Evolutionary conservation across 1,140 invertebrate species (phyloP).

Genomic region (Sycophaga agraensis): DNA sequence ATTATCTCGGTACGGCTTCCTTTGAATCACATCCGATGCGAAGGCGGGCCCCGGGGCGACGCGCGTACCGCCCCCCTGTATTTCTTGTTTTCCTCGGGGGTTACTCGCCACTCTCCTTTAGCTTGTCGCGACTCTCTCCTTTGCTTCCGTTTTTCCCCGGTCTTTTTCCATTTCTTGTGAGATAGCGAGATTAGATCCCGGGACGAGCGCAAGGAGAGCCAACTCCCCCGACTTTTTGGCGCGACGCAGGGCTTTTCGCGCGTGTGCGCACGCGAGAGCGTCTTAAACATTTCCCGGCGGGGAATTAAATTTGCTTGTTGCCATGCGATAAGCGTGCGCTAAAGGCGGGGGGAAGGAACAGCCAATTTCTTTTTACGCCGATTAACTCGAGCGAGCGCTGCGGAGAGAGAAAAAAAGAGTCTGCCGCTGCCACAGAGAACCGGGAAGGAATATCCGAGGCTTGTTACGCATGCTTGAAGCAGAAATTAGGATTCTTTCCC

Average conservation of each 20-base stretch:
- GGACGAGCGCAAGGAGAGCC: constrained; percentile 10
- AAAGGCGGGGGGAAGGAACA: neutral
- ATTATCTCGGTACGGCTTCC: constrained; percentile 10
- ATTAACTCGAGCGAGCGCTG: constrained; percentile 2
- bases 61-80: neutral
- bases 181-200: constrained; percentile 17
- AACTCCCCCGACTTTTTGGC: constrained; percentile 23
- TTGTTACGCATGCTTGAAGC: neutral
- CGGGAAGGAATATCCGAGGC: neutral
- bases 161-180: constrained; percentile 13
- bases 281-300: neutral
- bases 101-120: neutral
- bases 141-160: neutral
- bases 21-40: neutral
- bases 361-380: constrained; percentile 20
- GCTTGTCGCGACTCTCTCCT: neutral
- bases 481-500: constrained; percentile 4
- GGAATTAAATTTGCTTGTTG: constrained; percentile 26
- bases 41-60: neutral
- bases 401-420: neutral
- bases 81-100: neutral
- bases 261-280: too few species aligned
- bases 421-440: neutral
- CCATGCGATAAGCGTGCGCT: constrained; percentile 22
- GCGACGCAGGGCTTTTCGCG: too few species aligned